Evolutionary conservation across 2,797 vertebrate genomes (phyloP).

Genomic region (Gallirallus australis): DNA sequence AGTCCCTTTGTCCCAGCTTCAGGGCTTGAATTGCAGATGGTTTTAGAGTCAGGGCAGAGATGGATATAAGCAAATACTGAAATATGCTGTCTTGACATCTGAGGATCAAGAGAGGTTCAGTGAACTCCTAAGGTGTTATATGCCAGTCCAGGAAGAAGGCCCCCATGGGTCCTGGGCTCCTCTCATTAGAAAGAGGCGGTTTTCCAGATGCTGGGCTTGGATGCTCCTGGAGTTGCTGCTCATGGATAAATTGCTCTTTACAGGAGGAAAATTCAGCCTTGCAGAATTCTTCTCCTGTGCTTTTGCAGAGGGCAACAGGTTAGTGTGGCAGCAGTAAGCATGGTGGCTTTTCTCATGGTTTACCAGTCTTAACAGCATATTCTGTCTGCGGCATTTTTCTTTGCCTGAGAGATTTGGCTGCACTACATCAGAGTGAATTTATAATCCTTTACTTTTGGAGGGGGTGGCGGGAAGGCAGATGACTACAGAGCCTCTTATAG

Average conservation of each 20-base stretch:
- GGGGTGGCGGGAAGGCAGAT: constrained; percentile 63
- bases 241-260: neutral
- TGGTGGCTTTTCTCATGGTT: neutral
- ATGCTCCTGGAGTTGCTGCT: neutral
- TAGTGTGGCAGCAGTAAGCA: neutral
- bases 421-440: constrained; percentile 51
- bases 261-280: neutral
- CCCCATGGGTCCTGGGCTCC: neutral
- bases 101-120: neutral
- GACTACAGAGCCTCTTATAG: constrained; percentile 64
- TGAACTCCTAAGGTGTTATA: neutral
- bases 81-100: neutral
- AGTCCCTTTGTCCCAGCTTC: neutral
- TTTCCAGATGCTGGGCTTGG: neutral
- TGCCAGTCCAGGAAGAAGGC: neutral
- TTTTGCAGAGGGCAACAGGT: neutral
- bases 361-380: neutral
- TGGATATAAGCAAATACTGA: neutral
- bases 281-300: neutral
- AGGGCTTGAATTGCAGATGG: neutral
- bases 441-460: constrained; percentile 56
- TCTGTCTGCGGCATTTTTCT: constrained; percentile 44
- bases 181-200: neutral
- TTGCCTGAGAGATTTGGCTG: constrained; percentile 22
- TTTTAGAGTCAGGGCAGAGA: neutral